A percentile compares a stretch with the other conserved stretches of the same genome.
phyloP scores from a whole-genome alignment of 2,888 invertebrate genomes.

The Biston stratarius region DNA sequence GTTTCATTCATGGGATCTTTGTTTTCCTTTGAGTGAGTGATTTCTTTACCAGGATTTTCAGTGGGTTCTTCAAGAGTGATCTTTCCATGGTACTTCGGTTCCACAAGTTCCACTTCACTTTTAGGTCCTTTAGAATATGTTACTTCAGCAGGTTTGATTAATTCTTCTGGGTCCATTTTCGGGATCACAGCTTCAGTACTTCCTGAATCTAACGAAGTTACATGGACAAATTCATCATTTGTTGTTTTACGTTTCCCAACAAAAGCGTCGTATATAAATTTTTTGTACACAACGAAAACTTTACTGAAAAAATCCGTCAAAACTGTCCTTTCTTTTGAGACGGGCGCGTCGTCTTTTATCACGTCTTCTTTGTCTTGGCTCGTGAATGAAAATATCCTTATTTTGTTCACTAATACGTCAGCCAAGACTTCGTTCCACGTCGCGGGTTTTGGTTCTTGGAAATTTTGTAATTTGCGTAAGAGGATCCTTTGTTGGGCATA shows the following conservation, averaged over 20 bases:
- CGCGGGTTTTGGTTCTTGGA: slow-evolving; percentile 61
- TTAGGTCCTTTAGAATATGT: slow-evolving; percentile 56
- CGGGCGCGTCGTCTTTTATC: slow-evolving; percentile 35
- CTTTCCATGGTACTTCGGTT: slow-evolving; percentile 69
- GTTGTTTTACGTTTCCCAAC: slow-evolving; percentile 15
- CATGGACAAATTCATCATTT: slow-evolving; percentile 10
- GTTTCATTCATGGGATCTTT: slow-evolving; percentile 27
- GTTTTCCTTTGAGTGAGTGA: neutral
- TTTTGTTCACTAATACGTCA: slow-evolving; percentile 70
- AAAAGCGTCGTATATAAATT: slow-evolving; percentile 60
- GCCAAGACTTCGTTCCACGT: slow-evolving; percentile 78
- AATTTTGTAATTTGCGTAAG: slow-evolving; percentile 73
- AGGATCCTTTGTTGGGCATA: slow-evolving; percentile 59
- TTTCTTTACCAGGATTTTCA: slow-evolving; percentile 4
- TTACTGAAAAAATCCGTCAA: slow-evolving; percentile 62
- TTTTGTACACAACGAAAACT: slow-evolving; percentile 65
- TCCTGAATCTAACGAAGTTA: slow-evolving; percentile 10
- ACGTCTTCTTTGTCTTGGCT: slow-evolving; percentile 39
- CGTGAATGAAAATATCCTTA: slow-evolving; percentile 66
- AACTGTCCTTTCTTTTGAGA: slow-evolving; percentile 41
- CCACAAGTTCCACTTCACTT: slow-evolving; percentile 71
- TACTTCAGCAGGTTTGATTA: slow-evolving; percentile 37
- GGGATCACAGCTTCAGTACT: slow-evolving; percentile 17
- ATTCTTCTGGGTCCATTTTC: slow-evolving; percentile 32
- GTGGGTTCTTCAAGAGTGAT: slow-evolving; percentile 42